Percentiles rank a stretch among this genome's conserved stretches.
Evolutionary conservation across 1,140 invertebrate genomes (phyloP).

Genomic region (Papilio polyxenes): DNA sequence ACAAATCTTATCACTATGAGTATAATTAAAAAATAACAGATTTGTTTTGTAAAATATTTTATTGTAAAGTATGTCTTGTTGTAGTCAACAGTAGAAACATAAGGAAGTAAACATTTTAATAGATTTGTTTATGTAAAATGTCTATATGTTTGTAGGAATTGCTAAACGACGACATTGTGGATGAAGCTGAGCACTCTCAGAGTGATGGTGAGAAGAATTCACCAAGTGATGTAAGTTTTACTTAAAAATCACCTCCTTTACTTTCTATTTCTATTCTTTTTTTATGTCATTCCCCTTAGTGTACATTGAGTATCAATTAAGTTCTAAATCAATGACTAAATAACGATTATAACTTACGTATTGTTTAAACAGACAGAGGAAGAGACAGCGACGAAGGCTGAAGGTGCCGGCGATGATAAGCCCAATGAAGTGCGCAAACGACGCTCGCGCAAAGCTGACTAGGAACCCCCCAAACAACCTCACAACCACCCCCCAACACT

Average conservation of each 20-base stretch:
- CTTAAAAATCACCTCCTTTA: not conserved
- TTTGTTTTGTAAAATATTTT: no score
- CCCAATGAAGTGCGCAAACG: constrained; percentile 63
- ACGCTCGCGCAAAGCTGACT: constrained; percentile 69
- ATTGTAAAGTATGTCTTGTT: no score
- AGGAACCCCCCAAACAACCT: constrained; percentile 35
- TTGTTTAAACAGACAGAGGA: constrained; percentile 43
- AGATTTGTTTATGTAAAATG: no score
- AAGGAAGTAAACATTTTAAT: no score
- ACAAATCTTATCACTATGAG: no score
- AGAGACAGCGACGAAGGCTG: constrained; percentile 37
- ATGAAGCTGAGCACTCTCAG: constrained; percentile 57
- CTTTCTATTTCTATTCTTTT: not conserved
- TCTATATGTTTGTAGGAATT: constrained; percentile 57
- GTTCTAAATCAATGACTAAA: no score
- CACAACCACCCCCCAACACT: not conserved
- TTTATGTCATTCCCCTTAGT: not conserved
- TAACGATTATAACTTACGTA: no score
- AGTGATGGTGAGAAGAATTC: constrained; percentile 72
- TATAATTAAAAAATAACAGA: no score
- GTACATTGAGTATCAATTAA: no score
- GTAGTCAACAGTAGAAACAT: no score
- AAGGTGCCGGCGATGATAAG: constrained; percentile 50
- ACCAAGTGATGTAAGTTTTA: constrained; percentile 65
- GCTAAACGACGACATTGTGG: constrained; percentile 70